Evolutionary conservation across 2,797 vertebrate genomes (phyloP).

Genomic region (Triplophysa bombifrons): DNA sequence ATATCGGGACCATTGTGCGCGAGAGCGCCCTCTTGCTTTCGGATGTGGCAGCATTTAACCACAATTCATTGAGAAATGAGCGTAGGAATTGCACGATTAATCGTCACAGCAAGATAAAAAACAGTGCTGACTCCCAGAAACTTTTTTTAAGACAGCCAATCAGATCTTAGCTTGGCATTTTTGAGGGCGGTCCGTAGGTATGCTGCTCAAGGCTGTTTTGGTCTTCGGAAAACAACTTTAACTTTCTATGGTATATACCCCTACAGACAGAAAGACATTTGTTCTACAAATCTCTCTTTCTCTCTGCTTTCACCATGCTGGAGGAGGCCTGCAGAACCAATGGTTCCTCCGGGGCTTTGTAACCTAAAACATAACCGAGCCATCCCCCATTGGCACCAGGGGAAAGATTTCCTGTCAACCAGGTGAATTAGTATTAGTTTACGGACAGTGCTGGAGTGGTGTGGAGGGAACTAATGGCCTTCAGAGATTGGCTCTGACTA

Average conservation of each 20-base stretch:
- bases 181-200: too few relatives aligned
- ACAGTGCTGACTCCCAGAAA: not conserved
- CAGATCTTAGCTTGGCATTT: not conserved
- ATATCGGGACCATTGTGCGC: too few relatives aligned
- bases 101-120: not conserved
- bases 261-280: slow-evolving; percentile 48
- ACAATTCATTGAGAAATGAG: too few relatives aligned
- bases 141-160: not conserved
- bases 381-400: slow-evolving; percentile 66
- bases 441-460: slow-evolving; percentile 65
- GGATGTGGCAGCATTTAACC: too few relatives aligned
- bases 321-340: slow-evolving; percentile 36
- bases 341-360: slow-evolving; percentile 65
- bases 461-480: slow-evolving; percentile 36
- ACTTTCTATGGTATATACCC: slow-evolving; percentile 33
- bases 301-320: slow-evolving; percentile 31
- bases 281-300: slow-evolving; percentile 48
- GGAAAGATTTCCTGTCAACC: slow-evolving; percentile 82
- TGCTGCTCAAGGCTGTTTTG: not conserved
- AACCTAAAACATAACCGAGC: slow-evolving; percentile 74
- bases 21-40: too few relatives aligned
- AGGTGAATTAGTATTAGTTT: slow-evolving; percentile 81
- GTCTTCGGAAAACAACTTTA: slow-evolving; percentile 28
- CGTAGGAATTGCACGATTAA: too few relatives aligned
- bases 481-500: slow-evolving; percentile 32